A percentile compares a stretch with the other conserved stretches of the same genome.
Conservation (phyloP, 2,797 vertebrate genomes). For the Pseudotriccus pelzelni region DNA sequence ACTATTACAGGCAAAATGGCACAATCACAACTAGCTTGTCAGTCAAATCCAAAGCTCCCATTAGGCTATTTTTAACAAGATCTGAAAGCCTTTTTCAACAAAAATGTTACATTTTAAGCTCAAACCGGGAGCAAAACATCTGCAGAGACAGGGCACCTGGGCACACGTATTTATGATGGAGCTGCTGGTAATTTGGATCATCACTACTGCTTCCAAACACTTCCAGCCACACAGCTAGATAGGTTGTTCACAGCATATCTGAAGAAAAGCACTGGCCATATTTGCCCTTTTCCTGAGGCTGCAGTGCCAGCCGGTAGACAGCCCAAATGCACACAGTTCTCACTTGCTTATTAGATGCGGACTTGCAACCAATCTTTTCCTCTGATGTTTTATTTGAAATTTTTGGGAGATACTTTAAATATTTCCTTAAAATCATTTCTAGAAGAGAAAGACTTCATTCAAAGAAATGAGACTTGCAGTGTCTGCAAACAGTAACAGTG, state of each 20-base stretch:
- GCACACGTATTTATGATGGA: neutral
- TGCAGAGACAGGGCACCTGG: neutral
- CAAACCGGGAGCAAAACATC: neutral
- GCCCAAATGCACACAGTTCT: neutral
- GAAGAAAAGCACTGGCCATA: neutral
- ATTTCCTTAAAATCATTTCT: neutral
- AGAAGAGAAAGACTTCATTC: neutral
- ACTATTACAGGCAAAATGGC: neutral
- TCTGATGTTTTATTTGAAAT: neutral
- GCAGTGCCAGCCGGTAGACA: neutral
- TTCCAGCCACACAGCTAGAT: fast-evolving
- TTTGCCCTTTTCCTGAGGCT: neutral
- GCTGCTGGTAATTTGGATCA: neutral
- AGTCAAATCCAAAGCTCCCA: conserved; percentile 1
- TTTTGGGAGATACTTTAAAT: neutral
- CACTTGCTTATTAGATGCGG: neutral
- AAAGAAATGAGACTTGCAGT: neutral
- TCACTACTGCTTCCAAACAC: neutral
- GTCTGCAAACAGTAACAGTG: neutral
- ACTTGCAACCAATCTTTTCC: neutral
- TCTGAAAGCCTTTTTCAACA: neutral
- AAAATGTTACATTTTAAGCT: neutral
- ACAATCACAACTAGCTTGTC: neutral
- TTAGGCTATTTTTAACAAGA: neutral
- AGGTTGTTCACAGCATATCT: fast-evolving